Base-by-base conservation (phyloP, 2,797 vertebrate species). In the Alauda arvensis region DNA sequence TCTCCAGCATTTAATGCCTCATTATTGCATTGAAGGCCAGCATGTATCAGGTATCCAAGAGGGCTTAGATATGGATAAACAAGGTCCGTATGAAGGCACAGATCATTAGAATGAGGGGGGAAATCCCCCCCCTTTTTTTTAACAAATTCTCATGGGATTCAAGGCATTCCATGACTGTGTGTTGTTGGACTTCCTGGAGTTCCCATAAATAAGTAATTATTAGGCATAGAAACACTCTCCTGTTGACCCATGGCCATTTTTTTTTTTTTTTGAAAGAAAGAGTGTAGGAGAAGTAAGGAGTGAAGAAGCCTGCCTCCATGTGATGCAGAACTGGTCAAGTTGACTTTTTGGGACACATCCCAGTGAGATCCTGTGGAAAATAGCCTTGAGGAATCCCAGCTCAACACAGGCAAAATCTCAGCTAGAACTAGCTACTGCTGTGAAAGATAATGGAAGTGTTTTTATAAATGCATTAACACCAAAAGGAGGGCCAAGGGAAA, bases 61-160 rank as follows among this genome's bases (percentile, higher is more conserved):
- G 14, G 14, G 26, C 13, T 77, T 88, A 72, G 20, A 25, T 62
- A 55, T 9, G 15, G 29, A 61, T 63, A 62, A 83, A 66, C 15
- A 66, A 77, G 46, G 40, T 81, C 23, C 25, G 55, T 70, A 77
- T 28, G 40, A 91, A 70, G 46, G 40, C 15, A 34, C 7, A 18
- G 7, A 69, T 45, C 3, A 4, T 52, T 62, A 57, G n/a, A 78
- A 71, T 10, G 8, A 43, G 9, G 16, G 15, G 2, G 1, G 5
- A 1, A 42, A 34, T 29, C 2, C 3, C 2, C 3, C 6, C 40
- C 40, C 16, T 42, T 42, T 37, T 34, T 51, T 46, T 46, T 3
- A 19, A 29, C 43, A 59, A 62, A 40, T 23, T 87, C 13, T 66
- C 19, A 14, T 1, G 0, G 51, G 24, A 29, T 39, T 71, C 20